Base-by-base conservation (phyloP, 2,888 invertebrate species). In the Tetheella fluctuosa region DNA sequence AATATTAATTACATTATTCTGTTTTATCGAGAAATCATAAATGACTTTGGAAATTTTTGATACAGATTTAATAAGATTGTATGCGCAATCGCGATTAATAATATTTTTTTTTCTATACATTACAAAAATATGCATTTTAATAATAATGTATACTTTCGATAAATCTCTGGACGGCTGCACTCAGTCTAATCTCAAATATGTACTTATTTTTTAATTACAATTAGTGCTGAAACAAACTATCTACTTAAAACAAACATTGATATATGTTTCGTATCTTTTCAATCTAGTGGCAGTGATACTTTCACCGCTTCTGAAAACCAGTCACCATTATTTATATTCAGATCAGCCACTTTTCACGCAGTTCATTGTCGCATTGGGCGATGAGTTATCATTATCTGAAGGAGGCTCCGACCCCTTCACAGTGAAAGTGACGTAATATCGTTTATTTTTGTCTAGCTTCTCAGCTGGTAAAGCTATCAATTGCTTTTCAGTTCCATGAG, bases 391-490 rank as follows among this genome's bases (percentile, higher is more conserved):
- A 62, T 89, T 94, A 55, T 95, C 95, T 0, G 92, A 91, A n/a
- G 94, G 91, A 30, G 93, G 93, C 63, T 93, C 93, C 3, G 94
- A 94, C 58, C 97, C 97, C 86, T 97, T 97, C 4, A 98, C 97
- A 34, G 98, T 98, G 83, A 98, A 98, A 57, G 98, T 98, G 63
- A 98, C 98, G 86, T 97, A 98, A 89, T 98, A 98, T 81, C 97
- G 94, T 88, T 98, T 98, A 83, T 96, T 97, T 81, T 96, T 97
- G 85, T 98, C 97, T 76, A 98, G 90, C 83, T 95, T 96, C 79
- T 98, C 97, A 23, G 97, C 96, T 59, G 98, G 98, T 85, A 98
- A 94, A 75, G 97, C 96, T 81, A 98, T 97, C 69, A 98, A 94
- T 85, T 97, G 97, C 81, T 96, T 96, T 80, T 97, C 97, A 60